Evolutionary conservation across 2,113 vertebrate species (phyloP).

Genomic region (Phrynosoma blainvillii): DNA sequence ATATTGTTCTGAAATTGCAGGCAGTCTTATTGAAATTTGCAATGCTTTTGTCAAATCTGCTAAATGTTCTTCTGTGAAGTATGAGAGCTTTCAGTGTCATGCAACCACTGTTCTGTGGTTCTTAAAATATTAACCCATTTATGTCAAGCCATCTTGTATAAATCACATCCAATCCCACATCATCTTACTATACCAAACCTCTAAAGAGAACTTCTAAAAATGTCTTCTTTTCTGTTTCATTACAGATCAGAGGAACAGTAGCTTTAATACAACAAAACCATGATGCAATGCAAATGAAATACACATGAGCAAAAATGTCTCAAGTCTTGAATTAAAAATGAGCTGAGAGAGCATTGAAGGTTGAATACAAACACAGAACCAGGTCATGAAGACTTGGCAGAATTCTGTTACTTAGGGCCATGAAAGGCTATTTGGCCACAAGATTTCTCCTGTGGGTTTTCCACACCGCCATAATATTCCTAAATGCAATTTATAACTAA

Average conservation of each 20-base stretch:
- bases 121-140: slow-evolving; percentile 19
- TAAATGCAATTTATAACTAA: slow-evolving; percentile 39
- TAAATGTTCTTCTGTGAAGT: not conserved
- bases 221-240: not conserved
- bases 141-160: not conserved
- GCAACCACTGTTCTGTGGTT: not conserved
- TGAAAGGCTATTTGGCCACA: not conserved
- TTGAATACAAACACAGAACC: slow-evolving; percentile 17
- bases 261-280: slow-evolving; percentile 6
- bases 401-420: not conserved
- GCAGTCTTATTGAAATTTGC: slow-evolving; percentile 4
- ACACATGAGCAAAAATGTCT: not conserved
- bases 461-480: not conserved
- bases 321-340: slow-evolving; percentile 12
- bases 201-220: not conserved
- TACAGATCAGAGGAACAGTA: not conserved
- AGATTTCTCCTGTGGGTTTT: not conserved
- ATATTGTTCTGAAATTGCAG: slow-evolving; percentile 28
- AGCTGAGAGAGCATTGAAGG: not conserved
- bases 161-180: not conserved
- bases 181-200: not conserved
- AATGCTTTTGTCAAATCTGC: not conserved
- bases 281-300: slow-evolving; percentile 17
- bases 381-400: not conserved
- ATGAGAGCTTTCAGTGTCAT: not conserved